Evolutionary conservation across 2,888 invertebrate species (phyloP).

Genomic region (Penaeus monodon): DNA sequence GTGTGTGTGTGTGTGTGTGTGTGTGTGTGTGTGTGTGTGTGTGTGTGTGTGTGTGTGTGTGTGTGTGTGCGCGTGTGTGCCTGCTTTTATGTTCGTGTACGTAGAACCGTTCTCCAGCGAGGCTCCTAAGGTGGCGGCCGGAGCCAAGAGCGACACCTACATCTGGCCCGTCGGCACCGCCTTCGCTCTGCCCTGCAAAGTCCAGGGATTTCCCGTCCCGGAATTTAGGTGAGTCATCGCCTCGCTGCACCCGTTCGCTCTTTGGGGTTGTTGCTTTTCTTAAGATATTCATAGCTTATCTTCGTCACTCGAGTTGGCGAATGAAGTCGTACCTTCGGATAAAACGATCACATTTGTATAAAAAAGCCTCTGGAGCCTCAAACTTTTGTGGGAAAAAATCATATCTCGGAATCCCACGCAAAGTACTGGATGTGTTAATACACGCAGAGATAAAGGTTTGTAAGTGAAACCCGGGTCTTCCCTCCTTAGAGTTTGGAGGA

Average conservation of each 20-base stretch:
- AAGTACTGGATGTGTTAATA: too few relatives aligned
- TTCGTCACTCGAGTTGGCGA: too few relatives aligned
- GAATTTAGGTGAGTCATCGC: slow-evolving; percentile 67
- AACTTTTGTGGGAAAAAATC: too few relatives aligned
- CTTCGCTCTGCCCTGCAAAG: slow-evolving; percentile 71
- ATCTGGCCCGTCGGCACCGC: slow-evolving; percentile 66
- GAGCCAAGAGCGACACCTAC: slow-evolving; percentile 58
- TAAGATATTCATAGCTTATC: too few relatives aligned
- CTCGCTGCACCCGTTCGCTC: not conserved
- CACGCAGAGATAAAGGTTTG: not conserved
- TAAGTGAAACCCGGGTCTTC: not conserved
- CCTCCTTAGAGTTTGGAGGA: not conserved
- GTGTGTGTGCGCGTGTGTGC: not conserved
- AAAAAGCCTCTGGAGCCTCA: too few relatives aligned
- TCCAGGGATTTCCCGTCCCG: slow-evolving; percentile 73
- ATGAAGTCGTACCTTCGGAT: too few relatives aligned
- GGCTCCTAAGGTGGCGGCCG: slow-evolving; percentile 58
- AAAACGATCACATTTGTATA: too few relatives aligned
- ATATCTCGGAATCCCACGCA: too few relatives aligned
- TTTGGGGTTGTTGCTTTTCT: not conserved
- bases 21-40: not conserved
- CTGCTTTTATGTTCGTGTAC: slow-evolving; percentile 67
- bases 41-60: slow-evolving; percentile 5
- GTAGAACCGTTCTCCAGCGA: slow-evolving; percentile 64
- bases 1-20: too few relatives aligned